Percentiles rank a stretch among this genome's conserved stretches.
Conservation (phyloP, 1,140 invertebrate species). For the Oppia nitens region DNA sequence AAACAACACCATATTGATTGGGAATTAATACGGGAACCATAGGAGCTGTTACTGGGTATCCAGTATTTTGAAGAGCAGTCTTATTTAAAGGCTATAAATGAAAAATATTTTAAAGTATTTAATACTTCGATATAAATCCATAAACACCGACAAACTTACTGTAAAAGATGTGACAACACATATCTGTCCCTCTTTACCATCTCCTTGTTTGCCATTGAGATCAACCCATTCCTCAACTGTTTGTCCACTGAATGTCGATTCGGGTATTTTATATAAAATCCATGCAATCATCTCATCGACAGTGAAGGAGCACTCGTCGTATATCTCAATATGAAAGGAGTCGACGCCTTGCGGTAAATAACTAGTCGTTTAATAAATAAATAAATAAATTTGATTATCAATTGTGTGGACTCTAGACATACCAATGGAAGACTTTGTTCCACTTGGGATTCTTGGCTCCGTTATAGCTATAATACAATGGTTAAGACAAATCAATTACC, state of each 20-base stretch:
- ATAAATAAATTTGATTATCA: conserved; percentile 1
- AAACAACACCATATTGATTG: not conserved
- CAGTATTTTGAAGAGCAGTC: not conserved
- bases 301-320: conserved; percentile 89
- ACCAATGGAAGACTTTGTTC: conserved; percentile 86
- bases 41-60: not conserved
- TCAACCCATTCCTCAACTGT: conserved; percentile 86
- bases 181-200: conserved; percentile 68
- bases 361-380: conserved; percentile 31
- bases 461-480: conserved; percentile 47
- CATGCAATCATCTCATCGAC: conserved; percentile 89
- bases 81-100: not conserved
- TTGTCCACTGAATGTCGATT: conserved; percentile 60
- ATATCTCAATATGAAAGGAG: conserved; percentile 78
- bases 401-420: conserved; percentile 22
- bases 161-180: conserved; percentile 39
- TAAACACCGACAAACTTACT: too few species aligned
- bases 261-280: conserved; percentile 59
- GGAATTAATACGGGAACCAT: not conserved
- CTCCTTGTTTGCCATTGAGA: conserved; percentile 77
- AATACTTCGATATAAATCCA: too few species aligned
- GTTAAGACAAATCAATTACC: not conserved
- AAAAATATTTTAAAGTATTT: too few species aligned
- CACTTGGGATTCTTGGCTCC: conserved; percentile 88
- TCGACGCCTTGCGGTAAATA: conserved; percentile 69